Evolutionary conservation across 2,113 vertebrate genomes (phyloP), one percentile per base, ranked within the genome.

Genomic region (Synodontis membranacea): DNA sequence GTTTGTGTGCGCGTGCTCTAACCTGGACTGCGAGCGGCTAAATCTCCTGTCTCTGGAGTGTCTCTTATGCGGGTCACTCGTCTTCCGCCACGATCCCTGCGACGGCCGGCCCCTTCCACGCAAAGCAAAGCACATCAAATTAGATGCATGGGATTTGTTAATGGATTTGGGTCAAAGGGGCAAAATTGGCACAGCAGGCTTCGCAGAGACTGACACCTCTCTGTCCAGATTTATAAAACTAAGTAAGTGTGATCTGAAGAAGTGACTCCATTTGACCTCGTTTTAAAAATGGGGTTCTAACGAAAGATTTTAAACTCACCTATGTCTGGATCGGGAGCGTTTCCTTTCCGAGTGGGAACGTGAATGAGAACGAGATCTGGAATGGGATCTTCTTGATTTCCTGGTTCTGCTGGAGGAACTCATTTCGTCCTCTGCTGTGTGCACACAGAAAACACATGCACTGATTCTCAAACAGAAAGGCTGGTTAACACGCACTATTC

Each of bases 241-340:
- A 3, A 64, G 5, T 4, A 64, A 64, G 11, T 1, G 10, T 14
- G 60, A 11, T 68, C 64, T 68, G 15, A 37, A 37, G 15, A 8
- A 37, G 31, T 68, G 14, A 25, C 39, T 1, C 68, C 12, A 34
- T 68, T 68, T 1, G 7, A 80, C 31, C 12, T 4, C 14, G 15
- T 68, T 68, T 68, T 37, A 66, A 66, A 0, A 3, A 5, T 0
- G 5, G 31, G 31, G 31, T 19, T 34, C 42, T 46, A 14, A 12
- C 37, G 3, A 23, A 39, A 44, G 39, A 9, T 23, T 42, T 72
- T 72, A 44, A 42, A 72, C 68, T 66, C 88, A 98, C 98, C 97
- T 96, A 94, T 96, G 96, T 91, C 95, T 98, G 56, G 97, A 99
- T 28, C 91, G 95, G 31, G 97, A 99, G 80, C 96, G 95, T 94